Evolutionary conservation across 1,140 invertebrate genomes (phyloP).

Genomic region (Trachelipus rathkii): DNA sequence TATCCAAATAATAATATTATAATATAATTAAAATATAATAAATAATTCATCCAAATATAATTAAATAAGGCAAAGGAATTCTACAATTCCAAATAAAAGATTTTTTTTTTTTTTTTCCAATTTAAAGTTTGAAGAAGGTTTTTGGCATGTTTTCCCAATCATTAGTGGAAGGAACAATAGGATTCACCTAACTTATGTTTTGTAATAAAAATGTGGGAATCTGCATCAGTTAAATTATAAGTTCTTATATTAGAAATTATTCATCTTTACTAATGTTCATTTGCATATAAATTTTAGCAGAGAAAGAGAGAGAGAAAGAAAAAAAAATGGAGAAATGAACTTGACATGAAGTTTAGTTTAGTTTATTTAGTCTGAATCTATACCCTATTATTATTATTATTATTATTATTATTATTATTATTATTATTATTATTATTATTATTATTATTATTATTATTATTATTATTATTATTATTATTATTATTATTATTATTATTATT

Average conservation of each 20-base stretch:
- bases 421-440: no score
- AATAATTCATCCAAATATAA: no score
- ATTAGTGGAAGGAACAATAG: not conserved
- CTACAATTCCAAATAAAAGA: no score
- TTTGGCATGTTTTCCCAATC: not conserved
- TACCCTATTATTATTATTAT: no score
- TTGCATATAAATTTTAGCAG: not conserved
- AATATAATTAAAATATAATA: no score
- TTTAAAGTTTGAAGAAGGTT: not conserved
- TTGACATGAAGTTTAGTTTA: not conserved
- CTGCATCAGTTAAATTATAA: conserved; percentile 1
- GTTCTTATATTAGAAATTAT: not conserved
- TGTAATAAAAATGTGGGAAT: conserved; percentile 2
- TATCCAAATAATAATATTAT: no score
- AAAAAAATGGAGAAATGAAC: not conserved
- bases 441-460: conserved; percentile 1
- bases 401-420: no score
- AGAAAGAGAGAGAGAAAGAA: not conserved
- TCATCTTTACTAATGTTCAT: not conserved
- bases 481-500: conserved; percentile 15
- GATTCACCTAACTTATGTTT: not conserved
- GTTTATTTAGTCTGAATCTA: no score
- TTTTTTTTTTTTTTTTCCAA: no score
- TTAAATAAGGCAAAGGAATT: no score
- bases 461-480: conserved; percentile 11